Conservation (phyloP, 1,140 invertebrate species). For the Drosophila pruinosa region DNA sequence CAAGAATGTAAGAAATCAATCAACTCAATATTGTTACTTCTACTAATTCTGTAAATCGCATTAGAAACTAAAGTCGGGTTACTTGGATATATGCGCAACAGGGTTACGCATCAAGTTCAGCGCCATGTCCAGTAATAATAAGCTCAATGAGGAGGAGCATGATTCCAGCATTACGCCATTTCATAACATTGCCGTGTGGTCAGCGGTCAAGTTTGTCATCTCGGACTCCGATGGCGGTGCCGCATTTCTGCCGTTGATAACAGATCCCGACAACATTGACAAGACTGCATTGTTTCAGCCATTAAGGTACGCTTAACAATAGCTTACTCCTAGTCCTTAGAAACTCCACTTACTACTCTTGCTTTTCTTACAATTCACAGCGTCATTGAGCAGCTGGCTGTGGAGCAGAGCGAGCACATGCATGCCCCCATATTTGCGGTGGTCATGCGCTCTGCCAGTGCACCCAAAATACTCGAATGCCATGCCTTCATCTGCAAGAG, state of each 20-base stretch:
- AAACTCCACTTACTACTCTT: neutral
- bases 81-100: conserved; percentile 88
- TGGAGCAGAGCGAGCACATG: conserved; percentile 74
- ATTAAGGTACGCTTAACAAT: conserved; percentile 55
- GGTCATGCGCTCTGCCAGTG: conserved; percentile 92
- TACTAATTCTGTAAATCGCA: neutral
- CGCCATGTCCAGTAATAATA: conserved; percentile 10
- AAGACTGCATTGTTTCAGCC: conserved; percentile 87
- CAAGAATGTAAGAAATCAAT: conserved; percentile 47
- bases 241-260: conserved; percentile 93
- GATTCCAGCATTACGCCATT: conserved; percentile 89
- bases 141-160: conserved; percentile 20
- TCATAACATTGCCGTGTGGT: conserved; percentile 95
- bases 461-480: conserved; percentile 91
- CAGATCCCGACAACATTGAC: conserved; percentile 91
- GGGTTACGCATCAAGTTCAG: conserved; percentile 85
- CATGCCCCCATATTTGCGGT: conserved; percentile 95
- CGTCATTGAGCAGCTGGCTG: conserved; percentile 72
- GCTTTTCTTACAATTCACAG: conserved; percentile 23
- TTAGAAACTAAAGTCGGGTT: conserved; percentile 82
- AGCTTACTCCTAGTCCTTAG: neutral
- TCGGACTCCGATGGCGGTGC: conserved; percentile 84
- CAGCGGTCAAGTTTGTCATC: conserved; percentile 90
- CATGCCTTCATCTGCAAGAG: conserved; percentile 95
- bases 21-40: neutral